phyloP scores from a whole-genome alignment of 2,888 invertebrate species.

The Phaedon cochleariae region DNA sequence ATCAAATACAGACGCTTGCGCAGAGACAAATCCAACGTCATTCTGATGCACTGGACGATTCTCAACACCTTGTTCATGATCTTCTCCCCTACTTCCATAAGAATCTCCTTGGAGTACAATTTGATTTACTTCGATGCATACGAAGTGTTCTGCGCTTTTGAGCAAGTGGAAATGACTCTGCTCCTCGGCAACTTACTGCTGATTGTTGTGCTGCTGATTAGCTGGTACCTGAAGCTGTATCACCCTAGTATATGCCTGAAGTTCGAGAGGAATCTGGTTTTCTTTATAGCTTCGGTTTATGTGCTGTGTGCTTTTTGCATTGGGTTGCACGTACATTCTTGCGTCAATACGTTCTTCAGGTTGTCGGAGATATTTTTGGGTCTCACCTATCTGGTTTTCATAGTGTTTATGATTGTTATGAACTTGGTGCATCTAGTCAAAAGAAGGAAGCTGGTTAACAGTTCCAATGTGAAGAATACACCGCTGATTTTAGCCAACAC shows the following conservation, averaged over 20 bases:
- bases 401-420: constrained; percentile 28
- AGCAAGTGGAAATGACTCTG: neutral
- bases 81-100: constrained; percentile 17
- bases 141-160: neutral
- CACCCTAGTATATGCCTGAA: constrained; percentile 13
- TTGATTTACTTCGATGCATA: neutral
- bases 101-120: constrained; percentile 2
- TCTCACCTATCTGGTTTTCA: constrained; percentile 12
- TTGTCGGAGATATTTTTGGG: neutral
- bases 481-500: constrained; percentile 18
- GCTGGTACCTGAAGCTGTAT: constrained; percentile 26
- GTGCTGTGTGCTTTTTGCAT: constrained; percentile 8
- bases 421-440: constrained; percentile 22
- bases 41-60: constrained; percentile 33
- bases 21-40: constrained; percentile 31
- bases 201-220: constrained; percentile 11
- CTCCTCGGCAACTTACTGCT: constrained; percentile 12
- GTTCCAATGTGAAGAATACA: neutral
- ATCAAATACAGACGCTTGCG: constrained; percentile 33
- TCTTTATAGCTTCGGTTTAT: constrained; percentile 16
- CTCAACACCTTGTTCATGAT: constrained; percentile 29
- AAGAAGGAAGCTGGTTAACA: constrained; percentile 1
- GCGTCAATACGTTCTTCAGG: constrained; percentile 2
- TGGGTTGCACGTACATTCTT: neutral
- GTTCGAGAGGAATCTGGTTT: constrained; percentile 4